phyloP scores from a whole-genome alignment of 1,140 invertebrate genomes.

The Ptiloglossa arizonensis region DNA sequence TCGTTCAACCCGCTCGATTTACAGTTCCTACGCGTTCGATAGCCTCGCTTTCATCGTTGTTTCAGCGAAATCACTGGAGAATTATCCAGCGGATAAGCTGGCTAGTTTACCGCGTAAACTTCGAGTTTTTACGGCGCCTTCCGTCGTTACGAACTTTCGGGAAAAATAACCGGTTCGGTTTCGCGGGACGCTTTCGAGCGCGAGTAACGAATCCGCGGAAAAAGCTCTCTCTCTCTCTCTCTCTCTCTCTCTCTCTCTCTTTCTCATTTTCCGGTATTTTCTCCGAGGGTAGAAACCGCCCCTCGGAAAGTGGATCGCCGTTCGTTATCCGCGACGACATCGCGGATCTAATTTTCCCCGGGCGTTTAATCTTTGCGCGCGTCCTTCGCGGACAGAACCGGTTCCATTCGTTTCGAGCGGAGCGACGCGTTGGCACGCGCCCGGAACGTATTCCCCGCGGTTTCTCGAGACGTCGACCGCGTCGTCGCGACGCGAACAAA shows the following conservation, averaged over 20 bases:
- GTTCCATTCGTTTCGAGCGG: not conserved
- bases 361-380: conserved; percentile 68
- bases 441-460: not conserved
- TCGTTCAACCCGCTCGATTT: too few species aligned
- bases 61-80: too few species aligned
- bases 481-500: conserved; percentile 61
- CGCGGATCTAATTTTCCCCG: conserved; percentile 69
- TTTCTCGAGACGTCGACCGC: too few species aligned
- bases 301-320: conserved; percentile 50
- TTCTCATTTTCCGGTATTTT: not conserved
- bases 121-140: too few species aligned
- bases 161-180: too few species aligned
- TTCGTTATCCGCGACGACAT: conserved; percentile 60
- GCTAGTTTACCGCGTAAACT: too few species aligned
- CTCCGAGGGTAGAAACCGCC: not conserved
- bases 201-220: conserved; percentile 18
- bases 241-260: not conserved
- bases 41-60: too few species aligned
- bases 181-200: not conserved
- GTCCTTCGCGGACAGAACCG: not conserved
- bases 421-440: conserved; percentile 46
- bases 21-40: too few species aligned
- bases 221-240: too few species aligned
- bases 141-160: too few species aligned
- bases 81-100: too few species aligned